Percentiles rank a stretch among this genome's conserved stretches.
Conservation (phyloP, 2,888 invertebrate species). For the Drosophila sordidula region DNA sequence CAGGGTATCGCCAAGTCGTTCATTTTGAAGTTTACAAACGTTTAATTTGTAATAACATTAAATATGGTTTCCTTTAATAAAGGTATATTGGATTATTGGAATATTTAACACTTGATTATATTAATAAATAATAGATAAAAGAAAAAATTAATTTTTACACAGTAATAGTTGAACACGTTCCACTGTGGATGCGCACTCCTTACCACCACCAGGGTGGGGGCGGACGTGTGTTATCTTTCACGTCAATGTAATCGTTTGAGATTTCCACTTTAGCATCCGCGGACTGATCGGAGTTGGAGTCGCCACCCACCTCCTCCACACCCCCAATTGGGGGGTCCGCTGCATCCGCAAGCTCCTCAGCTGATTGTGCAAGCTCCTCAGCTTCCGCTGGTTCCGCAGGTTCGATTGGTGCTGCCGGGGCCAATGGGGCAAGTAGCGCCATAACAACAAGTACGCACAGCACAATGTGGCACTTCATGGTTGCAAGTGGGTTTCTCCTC, state of each 20-base stretch:
- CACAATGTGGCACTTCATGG: slow-evolving; percentile 56
- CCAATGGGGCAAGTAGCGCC: slow-evolving; percentile 34
- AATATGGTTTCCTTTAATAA: too few species aligned
- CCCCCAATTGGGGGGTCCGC: slow-evolving; percentile 9
- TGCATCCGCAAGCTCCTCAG: not conserved
- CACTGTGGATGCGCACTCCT: not conserved
- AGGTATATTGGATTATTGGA: not conserved
- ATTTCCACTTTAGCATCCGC: not conserved
- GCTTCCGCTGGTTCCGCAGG: not conserved
- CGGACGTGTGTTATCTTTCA: slow-evolving; percentile 29
- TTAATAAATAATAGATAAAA: slow-evolving; percentile 36
- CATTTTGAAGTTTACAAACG: not conserved
- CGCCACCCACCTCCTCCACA: slow-evolving; percentile 17
- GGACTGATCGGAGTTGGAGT: slow-evolving; percentile 10
- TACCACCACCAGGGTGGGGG: slow-evolving; percentile 50
- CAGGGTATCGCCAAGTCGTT: not conserved
- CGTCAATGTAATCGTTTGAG: slow-evolving; percentile 42
- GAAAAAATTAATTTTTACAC: not conserved
- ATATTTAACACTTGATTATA: slow-evolving; percentile 13
- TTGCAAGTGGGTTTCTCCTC: not conserved
- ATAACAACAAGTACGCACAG: slow-evolving; percentile 38
- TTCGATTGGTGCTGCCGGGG: slow-evolving; percentile 5
- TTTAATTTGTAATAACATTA: too few species aligned
- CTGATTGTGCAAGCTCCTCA: slow-evolving; percentile 2
- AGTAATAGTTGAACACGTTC: not conserved